These are phyloP conservation scores for Sebastes variabilis DNA, from an alignment of 2,797 vertebrate genomes.

Conservation along the genomic window DNA sequence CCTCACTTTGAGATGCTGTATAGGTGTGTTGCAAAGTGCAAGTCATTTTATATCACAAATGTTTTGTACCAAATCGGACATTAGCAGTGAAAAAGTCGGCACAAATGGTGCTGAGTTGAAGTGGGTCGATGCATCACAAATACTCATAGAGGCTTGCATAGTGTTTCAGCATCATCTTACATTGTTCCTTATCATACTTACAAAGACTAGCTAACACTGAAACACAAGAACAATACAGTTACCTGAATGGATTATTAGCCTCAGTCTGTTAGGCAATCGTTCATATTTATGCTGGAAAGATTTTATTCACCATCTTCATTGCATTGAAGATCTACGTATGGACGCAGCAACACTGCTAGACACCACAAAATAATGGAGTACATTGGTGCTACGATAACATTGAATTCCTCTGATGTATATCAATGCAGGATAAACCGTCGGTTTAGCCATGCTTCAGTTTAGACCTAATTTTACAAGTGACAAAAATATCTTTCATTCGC, in stretches of 20 bases:
- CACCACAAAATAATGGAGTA: not conserved
- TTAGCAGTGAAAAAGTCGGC: too few relatives aligned
- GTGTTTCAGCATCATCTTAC: not conserved
- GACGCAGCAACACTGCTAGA: not conserved
- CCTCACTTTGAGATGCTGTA: too few relatives aligned
- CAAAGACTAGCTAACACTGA: not conserved
- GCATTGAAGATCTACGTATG: not conserved
- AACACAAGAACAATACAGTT: not conserved
- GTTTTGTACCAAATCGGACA: too few relatives aligned
- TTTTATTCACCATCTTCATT: not conserved
- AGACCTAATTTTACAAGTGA: not conserved
- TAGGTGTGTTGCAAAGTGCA: too few relatives aligned
- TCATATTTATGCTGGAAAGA: not conserved
- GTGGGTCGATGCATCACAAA: not conserved
- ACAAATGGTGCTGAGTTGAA: not conserved
- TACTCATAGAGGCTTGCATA: not conserved
- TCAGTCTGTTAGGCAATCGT: not conserved
- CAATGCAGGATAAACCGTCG: not conserved
- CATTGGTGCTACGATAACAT: fast-evolving
- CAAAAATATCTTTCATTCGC: not conserved
- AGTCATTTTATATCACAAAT: too few relatives aligned
- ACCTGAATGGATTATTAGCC: not conserved
- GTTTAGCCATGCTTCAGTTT: not conserved
- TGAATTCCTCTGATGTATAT: not conserved
- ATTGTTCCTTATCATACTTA: not conserved